phyloP scores from a whole-genome alignment of 1,140 invertebrate genomes.

The Formica exsecta region DNA sequence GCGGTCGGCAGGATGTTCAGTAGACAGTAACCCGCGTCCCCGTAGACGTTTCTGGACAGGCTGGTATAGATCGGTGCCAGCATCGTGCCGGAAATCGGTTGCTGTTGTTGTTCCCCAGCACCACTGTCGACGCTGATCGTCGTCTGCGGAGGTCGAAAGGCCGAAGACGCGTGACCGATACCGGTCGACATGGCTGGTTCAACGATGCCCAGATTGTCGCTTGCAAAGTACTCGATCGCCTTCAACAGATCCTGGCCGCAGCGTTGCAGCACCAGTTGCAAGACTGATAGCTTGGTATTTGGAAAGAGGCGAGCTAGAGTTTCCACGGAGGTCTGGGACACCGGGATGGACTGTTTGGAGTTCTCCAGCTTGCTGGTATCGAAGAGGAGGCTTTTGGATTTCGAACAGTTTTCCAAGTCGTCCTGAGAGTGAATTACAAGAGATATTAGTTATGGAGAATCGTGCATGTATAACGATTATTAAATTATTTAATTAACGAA shows the following conservation, averaged over 20 bases:
- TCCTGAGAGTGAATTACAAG: not conserved
- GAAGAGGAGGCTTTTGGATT: constrained; percentile 57
- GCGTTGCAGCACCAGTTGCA: constrained; percentile 94
- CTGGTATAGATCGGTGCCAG: constrained; percentile 77
- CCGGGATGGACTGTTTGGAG: constrained; percentile 69
- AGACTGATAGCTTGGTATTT: constrained; percentile 93
- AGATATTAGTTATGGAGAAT: not conserved
- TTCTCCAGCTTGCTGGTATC: constrained; percentile 60
- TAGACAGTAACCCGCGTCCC: constrained; percentile 79
- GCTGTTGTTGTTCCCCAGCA: constrained; percentile 35
- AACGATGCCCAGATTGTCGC: constrained; percentile 74
- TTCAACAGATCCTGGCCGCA: constrained; percentile 95
- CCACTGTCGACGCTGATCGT: constrained; percentile 31
- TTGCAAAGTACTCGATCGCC: constrained; percentile 90
- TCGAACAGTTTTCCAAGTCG: not conserved
- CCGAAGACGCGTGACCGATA: constrained; percentile 63
- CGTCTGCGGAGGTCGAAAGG: constrained; percentile 75
- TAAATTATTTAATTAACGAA: not conserved
- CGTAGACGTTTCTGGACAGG: constrained; percentile 77
- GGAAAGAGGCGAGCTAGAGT: constrained; percentile 95
- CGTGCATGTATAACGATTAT: not conserved
- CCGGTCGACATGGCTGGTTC: constrained; percentile 40
- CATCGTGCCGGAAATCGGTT: constrained; percentile 44
- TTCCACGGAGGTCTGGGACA: constrained; percentile 91
- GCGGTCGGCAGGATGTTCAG: constrained; percentile 79